phyloP scores from a whole-genome alignment of 2,113 vertebrate species.

The Pedetes capensis region DNA sequence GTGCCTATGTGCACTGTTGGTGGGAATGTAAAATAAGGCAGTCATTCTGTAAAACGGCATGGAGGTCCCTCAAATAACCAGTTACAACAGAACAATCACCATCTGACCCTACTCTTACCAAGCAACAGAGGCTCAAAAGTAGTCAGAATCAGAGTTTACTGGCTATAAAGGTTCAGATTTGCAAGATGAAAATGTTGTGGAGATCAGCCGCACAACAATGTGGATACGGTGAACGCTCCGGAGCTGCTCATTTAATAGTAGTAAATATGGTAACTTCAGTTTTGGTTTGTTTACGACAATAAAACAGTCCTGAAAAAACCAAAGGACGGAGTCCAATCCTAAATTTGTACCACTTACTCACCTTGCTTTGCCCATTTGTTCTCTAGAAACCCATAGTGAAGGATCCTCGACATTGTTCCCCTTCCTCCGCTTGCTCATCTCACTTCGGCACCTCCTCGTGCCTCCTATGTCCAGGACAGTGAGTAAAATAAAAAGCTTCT shows the following conservation, averaged over 20 bases:
- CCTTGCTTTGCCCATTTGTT: not conserved
- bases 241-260: not conserved
- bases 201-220: not conserved
- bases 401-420: no score
- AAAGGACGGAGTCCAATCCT: no score
- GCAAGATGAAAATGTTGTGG: not conserved
- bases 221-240: no score
- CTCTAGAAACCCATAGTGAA: accelerated
- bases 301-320: not conserved
- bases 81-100: no score
- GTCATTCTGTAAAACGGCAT: not conserved
- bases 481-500: no score
- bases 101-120: not conserved
- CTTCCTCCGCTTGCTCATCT: no score
- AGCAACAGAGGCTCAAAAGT: not conserved
- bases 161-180: not conserved
- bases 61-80: not conserved
- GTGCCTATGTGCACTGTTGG: no score
- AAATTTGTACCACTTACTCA: not conserved
- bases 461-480: accelerated
- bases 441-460: accelerated
- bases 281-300: not conserved
- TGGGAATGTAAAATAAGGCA: no score
- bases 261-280: not conserved
- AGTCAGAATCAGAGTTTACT: no score